phyloP scores from a whole-genome alignment of 2,888 invertebrate genomes.

The Agrenia bidenticulata region DNA sequence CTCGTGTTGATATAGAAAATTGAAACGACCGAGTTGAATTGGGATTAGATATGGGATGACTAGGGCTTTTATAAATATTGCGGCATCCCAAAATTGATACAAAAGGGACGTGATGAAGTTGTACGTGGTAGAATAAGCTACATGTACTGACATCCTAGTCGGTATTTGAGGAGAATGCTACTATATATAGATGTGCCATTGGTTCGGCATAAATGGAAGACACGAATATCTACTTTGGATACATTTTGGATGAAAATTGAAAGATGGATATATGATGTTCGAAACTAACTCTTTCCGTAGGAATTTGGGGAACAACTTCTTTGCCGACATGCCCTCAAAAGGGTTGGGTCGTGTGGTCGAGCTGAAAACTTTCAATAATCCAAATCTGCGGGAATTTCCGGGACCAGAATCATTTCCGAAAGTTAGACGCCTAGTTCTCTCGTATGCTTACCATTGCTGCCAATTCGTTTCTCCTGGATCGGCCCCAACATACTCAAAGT shows the following conservation, averaged over 20 bases:
- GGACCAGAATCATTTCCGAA: conserved; percentile 74
- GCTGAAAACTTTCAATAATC: conserved; percentile 90
- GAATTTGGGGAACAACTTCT: conserved; percentile 87
- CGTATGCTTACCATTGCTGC: conserved; percentile 96
- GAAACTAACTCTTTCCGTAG: conserved; percentile 58
- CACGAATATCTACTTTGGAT: background rate
- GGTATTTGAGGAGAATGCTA: background rate
- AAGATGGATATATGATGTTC: conserved; percentile 9
- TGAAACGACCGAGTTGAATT: background rate
- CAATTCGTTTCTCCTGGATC: conserved; percentile 69
- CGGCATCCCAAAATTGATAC: conserved; percentile 1
- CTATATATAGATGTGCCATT: background rate
- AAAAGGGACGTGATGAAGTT: background rate
- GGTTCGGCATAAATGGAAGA: background rate
- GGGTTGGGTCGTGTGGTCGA: conserved; percentile 79
- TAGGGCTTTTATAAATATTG: conserved; percentile 5
- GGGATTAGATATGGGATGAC: background rate
- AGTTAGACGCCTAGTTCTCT: conserved; percentile 79
- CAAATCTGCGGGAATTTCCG: conserved; percentile 81
- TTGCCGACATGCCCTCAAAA: conserved; percentile 76
- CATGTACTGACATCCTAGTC: background rate
- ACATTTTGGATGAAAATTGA: conserved; percentile 13
- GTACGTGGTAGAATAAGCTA: background rate
- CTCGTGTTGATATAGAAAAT: background rate
- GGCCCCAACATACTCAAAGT: conserved; percentile 56